Evolutionary conservation across 2,113 vertebrate species (phyloP).

Genomic region (Gasterosteus nipponicus): DNA sequence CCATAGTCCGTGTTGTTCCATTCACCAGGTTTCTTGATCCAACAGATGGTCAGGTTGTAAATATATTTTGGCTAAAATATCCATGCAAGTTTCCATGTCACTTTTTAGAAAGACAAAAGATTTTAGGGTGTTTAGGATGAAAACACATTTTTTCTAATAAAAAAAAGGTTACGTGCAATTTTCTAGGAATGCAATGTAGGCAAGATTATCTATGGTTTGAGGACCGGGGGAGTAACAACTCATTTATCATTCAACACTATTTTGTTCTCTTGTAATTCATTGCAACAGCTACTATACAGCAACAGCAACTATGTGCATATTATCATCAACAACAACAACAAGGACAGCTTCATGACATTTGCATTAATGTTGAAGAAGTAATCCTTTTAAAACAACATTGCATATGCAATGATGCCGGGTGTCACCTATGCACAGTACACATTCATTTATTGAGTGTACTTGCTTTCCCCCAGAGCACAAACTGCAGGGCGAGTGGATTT

Average conservation of each 20-base stretch:
- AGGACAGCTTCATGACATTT: not conserved
- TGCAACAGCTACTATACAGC: too few relatives aligned
- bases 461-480: too few relatives aligned
- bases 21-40: not conserved
- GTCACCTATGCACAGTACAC: too few relatives aligned
- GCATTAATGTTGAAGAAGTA: not conserved
- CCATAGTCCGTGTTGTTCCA: not conserved
- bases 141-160: not conserved
- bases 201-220: not conserved
- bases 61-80: not conserved
- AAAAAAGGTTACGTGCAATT: not conserved
- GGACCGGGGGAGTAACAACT: not conserved
- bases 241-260: not conserved
- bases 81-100: not conserved
- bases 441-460: too few relatives aligned
- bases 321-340: not conserved
- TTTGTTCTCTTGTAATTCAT: not conserved
- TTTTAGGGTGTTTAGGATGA: not conserved
- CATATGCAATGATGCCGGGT: not conserved
- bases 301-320: not conserved
- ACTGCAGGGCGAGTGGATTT: not conserved
- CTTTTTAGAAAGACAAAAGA: not conserved
- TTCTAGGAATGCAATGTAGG: not conserved
- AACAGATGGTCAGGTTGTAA: slow-evolving; percentile 4
- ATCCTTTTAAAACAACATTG: not conserved